phyloP scores from a whole-genome alignment of 2,113 vertebrate genomes.

The Athene noctua region DNA sequence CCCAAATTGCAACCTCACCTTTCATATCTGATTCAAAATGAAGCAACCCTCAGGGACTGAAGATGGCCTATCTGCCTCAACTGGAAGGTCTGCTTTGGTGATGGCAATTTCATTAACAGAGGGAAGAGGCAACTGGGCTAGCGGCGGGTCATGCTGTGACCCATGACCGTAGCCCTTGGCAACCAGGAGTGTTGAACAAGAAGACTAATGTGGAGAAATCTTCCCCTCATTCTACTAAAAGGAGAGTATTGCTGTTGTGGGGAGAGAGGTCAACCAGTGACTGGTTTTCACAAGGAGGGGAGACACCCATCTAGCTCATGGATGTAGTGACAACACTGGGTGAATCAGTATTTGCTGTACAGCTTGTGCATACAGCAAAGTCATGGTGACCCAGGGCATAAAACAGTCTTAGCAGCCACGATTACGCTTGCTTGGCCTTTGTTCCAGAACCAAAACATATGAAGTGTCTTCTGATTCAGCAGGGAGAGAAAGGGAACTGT shows the following conservation, averaged over 20 bases:
- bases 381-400: conserved; percentile 18
- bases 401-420: background rate
- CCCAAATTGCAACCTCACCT: background rate
- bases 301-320: background rate
- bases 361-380: background rate
- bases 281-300: background rate
- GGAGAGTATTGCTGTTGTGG: background rate
- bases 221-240: background rate
- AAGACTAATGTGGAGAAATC: background rate
- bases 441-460: background rate
- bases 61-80: background rate
- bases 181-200: background rate
- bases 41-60: background rate
- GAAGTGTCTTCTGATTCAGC: background rate
- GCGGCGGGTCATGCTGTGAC: background rate
- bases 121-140: background rate
- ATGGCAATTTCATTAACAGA: background rate
- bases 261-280: background rate
- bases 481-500: background rate
- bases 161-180: background rate
- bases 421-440: background rate
- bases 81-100: background rate
- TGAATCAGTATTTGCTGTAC: conserved; percentile 32
- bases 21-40: background rate
- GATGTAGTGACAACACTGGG: background rate